Evolutionary conservation across 2,113 vertebrate species (phyloP), one percentile per base, ranked within the genome.

Genomic region (Pseudorhombus dupliciocellatus): DNA sequence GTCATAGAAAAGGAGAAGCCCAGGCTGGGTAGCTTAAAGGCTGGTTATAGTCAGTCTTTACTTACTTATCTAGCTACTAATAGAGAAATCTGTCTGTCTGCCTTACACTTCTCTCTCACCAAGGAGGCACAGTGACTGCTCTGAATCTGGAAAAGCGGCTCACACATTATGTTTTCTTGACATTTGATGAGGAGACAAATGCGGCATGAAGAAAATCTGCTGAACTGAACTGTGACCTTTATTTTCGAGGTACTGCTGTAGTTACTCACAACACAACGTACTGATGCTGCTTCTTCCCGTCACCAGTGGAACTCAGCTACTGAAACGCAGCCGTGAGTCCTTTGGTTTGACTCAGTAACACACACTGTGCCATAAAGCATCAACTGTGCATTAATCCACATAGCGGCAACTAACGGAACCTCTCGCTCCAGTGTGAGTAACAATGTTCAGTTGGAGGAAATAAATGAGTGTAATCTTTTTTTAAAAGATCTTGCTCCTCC

Each of bases 1-100:
- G 21, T 67, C 53, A 55, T 8, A 44, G 46, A 65, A 46, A 72
- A 60, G 24, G 22, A 9, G 48, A 34, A n/a, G 24, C 11, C 71
- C 46, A 28, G 31, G 57, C 9, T 15, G 5, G 18, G 5, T 3
- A n/a, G 24, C 24, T 42, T 22, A 20, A 51, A 44, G 40, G 37
- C 5, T 56, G 59, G 42, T 1, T 42, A 7, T 52, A 16, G 5
- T 31, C 11, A 25, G 11, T 15, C 7, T 61, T 25, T 61, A 44
- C 15, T 14, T 60, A 42, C n/a, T 42, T 24, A 50, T 55, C 15
- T 55, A 2, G 9, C 15, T 30, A 11, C 11, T 34, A 59, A 46
- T 46, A 44, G 42, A 37, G 10, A 37, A 37, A 37, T 37, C 10
- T 37, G 34, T 37, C 34, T 10, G 34, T 37, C 34, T 37, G 34